Percentiles rank a stretch among this genome's conserved stretches.
Evolutionary conservation across 1,140 invertebrate genomes (phyloP).

Genomic region (Drosophila gunungcola): DNA sequence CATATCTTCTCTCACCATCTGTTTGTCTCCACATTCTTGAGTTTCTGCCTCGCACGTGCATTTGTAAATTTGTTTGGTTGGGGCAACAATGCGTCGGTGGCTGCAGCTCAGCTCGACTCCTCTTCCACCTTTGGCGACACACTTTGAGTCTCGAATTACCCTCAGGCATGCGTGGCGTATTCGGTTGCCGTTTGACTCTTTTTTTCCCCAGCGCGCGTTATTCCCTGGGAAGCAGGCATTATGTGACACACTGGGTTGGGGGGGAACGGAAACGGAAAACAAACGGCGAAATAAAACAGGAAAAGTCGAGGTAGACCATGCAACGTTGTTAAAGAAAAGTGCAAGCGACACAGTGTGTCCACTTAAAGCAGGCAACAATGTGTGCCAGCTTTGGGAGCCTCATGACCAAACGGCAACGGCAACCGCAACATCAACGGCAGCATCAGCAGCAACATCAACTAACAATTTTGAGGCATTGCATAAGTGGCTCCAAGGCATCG

Average conservation of each 20-base stretch:
- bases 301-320: slow-evolving; percentile 36
- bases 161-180: slow-evolving; percentile 49
- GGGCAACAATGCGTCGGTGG: slow-evolving; percentile 63
- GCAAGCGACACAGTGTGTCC: slow-evolving; percentile 55
- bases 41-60: slow-evolving; percentile 22
- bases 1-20: slow-evolving; percentile 29
- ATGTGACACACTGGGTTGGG: slow-evolving; percentile 38
- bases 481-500: slow-evolving; percentile 33
- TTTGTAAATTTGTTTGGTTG: slow-evolving; percentile 49
- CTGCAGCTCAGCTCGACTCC: neutral
- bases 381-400: slow-evolving; percentile 31
- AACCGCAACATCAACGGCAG: slow-evolving; percentile 11
- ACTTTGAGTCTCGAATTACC: slow-evolving; percentile 44
- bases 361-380: slow-evolving; percentile 68
- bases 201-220: slow-evolving; percentile 7
- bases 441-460: slow-evolving; percentile 23
- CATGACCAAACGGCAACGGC: slow-evolving; percentile 18
- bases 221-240: slow-evolving; percentile 34
- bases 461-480: slow-evolving; percentile 53
- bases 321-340: slow-evolving; percentile 52
- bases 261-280: slow-evolving; percentile 14
- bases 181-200: slow-evolving; percentile 35
- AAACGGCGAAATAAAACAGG: slow-evolving; percentile 26
- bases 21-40: slow-evolving; percentile 8
- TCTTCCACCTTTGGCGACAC: slow-evolving; percentile 44